Base-by-base conservation (phyloP, 2,888 invertebrate species). In the Cabera pusaria region DNA sequence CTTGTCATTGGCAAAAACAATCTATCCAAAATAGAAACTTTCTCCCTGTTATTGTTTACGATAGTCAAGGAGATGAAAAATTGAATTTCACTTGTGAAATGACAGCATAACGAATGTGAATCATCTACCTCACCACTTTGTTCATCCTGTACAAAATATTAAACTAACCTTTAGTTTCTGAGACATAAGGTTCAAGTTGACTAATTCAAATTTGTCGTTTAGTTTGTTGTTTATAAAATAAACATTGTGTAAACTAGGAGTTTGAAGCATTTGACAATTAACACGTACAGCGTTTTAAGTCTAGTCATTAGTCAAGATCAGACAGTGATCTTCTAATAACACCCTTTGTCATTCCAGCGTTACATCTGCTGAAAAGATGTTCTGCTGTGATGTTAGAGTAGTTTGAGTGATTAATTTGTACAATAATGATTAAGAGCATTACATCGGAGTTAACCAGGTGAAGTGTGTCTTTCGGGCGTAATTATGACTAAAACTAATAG, bases 291-390 rank as follows among this genome's bases (percentile, higher is more conserved):
- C 58, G 24, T 38, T 59, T 64, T 64, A 68, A 69, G 67, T 71
- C 66, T 60, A 59, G 70, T 76, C 81, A 85, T 87, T 86, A 84
- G 79, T 87, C 84, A 81, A 82, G 77, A 83, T 81, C 77, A 71
- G 58, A 72, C 58, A 74, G 81, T 85, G 82, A 84, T 85, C 82
- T 84, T 77, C 49, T 69, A 77, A 76, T 76, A 80, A 81, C 77
- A 78, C 62, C 74, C 76, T 83, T 74, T 79, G 79, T 82, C 78
- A 77, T 78, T 69, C 48, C 52, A 43, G 56, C 56, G 62, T 52
- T 56, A 53, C 58, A 58, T 61, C 49, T 60, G 58, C 59, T 55
- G 47, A 29, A 23, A 36, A 42, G 8, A 42, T 32, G 41, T 20
- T 25, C 24, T 18, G 24, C 16, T 8, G 29, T 16, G 49, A 41